These are phyloP conservation scores for Temnothorax longispinosus DNA, from an alignment of 1,140 invertebrate species.

Conservation along the genomic window DNA sequence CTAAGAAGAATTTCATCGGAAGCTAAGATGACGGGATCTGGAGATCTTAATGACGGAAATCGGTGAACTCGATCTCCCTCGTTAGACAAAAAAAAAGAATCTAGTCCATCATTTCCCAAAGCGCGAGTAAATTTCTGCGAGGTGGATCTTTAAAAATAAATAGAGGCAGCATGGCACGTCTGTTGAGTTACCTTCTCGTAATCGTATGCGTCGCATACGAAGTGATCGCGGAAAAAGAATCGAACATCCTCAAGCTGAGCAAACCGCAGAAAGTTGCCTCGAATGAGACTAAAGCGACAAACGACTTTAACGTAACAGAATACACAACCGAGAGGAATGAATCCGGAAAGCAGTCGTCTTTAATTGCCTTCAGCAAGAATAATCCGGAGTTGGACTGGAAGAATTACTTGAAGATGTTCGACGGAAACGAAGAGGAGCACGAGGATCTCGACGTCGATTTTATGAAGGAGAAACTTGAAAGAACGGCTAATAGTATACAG, in stretches of 20 bases:
- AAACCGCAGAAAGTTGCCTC: conserved; percentile 54
- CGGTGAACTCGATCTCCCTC: conserved; percentile 42
- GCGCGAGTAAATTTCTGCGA: background rate
- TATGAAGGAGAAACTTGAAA: conserved; percentile 78
- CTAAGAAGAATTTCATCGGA: conserved; percentile 49
- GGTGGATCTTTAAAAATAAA: background rate
- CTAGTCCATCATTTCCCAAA: conserved; percentile 27
- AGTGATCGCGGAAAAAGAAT: conserved; percentile 67
- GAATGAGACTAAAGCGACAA: conserved; percentile 5
- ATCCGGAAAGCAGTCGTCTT: conserved; percentile 36
- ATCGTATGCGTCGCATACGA: background rate
- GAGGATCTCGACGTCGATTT: conserved; percentile 81
- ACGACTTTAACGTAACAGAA: conserved; percentile 63
- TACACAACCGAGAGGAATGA: background rate
- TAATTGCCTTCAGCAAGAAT: conserved; percentile 80
- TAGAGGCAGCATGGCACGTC: conserved; percentile 45
- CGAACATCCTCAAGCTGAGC: conserved; percentile 79
- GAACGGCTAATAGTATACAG: conserved; percentile 85
- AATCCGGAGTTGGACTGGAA: conserved; percentile 84
- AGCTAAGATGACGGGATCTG: conserved; percentile 48
- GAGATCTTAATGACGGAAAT: conserved; percentile 36
- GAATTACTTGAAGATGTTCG: conserved; percentile 74
- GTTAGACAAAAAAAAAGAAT: conserved; percentile 18
- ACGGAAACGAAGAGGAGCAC: conserved; percentile 70
- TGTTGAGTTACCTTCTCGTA: background rate